Evolutionary conservation across 1,140 invertebrate genomes (phyloP).

Genomic region (Listronotus bonariensis): DNA sequence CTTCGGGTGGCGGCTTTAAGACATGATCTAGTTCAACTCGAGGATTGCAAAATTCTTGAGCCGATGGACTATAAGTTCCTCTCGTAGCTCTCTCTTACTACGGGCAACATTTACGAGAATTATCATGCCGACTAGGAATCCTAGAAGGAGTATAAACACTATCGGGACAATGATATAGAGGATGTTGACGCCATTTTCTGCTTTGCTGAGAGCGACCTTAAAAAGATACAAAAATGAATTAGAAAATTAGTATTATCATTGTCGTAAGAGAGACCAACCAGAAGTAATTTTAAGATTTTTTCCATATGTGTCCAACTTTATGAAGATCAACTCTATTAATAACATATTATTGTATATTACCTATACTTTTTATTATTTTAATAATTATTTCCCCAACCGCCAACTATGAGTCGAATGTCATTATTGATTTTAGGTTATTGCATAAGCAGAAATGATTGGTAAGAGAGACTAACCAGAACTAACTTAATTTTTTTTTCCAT

Average conservation of each 20-base stretch:
- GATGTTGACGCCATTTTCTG: constrained; percentile 56
- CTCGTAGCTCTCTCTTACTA: constrained; percentile 92
- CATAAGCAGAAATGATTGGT: too few species aligned
- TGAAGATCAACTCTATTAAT: too few species aligned
- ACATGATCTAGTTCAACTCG: constrained; percentile 93
- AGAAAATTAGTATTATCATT: too few species aligned
- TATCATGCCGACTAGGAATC: constrained; percentile 63
- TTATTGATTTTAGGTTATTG: too few species aligned
- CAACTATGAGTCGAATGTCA: too few species aligned
- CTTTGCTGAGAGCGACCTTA: constrained; percentile 34
- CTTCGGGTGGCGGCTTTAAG: constrained; percentile 95
- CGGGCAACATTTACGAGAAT: constrained; percentile 79
- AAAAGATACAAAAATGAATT: constrained; percentile 24
- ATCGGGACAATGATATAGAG: constrained; percentile 79
- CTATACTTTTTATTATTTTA: too few species aligned
- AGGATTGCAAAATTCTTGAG: constrained; percentile 96
- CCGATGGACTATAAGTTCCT: constrained; percentile 94
- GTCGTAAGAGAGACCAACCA: too few species aligned
- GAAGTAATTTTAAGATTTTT: too few species aligned
- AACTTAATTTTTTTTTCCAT: too few species aligned
- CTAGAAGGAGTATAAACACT: constrained; percentile 70
- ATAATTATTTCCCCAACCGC: too few species aligned
- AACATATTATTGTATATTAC: constrained; percentile 52
- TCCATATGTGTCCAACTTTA: too few species aligned
- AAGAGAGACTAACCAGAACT: too few species aligned